A percentile compares a stretch with the other conserved stretches of the same genome.
Evolutionary conservation across 2,888 invertebrate species (phyloP).

Genomic region (Morpho deidamia): DNA sequence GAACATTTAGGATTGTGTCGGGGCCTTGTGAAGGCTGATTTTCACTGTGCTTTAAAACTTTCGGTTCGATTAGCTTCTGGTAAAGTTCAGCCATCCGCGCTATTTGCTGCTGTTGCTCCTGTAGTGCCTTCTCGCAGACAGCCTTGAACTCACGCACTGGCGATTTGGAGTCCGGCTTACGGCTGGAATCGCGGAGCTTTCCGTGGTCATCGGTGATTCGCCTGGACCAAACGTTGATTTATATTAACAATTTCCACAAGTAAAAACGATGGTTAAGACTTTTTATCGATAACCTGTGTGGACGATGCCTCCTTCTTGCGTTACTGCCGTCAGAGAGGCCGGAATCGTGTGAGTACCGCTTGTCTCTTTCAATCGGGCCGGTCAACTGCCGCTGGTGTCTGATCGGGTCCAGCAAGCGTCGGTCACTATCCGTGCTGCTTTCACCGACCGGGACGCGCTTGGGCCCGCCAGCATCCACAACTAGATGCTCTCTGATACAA

Average conservation of each 20-base stretch:
- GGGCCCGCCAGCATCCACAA: constrained; percentile 52
- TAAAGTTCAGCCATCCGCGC: constrained; percentile 54
- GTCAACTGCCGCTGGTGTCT: too few relatives aligned
- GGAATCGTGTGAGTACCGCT: constrained; percentile 59
- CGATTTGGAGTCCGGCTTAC: constrained; percentile 29
- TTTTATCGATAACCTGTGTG: constrained; percentile 41
- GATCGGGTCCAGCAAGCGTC: too few relatives aligned
- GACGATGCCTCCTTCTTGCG: constrained; percentile 32
- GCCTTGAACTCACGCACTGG: constrained; percentile 49
- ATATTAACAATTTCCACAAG: too few relatives aligned
- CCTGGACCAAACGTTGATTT: too few relatives aligned
- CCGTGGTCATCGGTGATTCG: background rate
- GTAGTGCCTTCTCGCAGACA: constrained; percentile 48
- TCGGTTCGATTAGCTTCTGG: constrained; percentile 43
- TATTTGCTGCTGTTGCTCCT: constrained; percentile 50
- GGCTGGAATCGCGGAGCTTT: constrained; percentile 14
- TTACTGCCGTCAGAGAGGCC: constrained; percentile 59
- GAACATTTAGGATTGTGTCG: background rate
- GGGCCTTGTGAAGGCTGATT: background rate
- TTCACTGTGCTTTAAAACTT: background rate
- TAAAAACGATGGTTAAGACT: too few relatives aligned
- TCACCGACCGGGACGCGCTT: constrained; percentile 17
- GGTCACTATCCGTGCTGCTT: constrained; percentile 13
- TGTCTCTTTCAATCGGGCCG: constrained; percentile 25
- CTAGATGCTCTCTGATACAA: constrained; percentile 39